Evolutionary conservation across 2,888 invertebrate species (phyloP), one percentile per base, ranked within the genome.

Genomic region (Hydrotaea cyrtoneurina): DNA sequence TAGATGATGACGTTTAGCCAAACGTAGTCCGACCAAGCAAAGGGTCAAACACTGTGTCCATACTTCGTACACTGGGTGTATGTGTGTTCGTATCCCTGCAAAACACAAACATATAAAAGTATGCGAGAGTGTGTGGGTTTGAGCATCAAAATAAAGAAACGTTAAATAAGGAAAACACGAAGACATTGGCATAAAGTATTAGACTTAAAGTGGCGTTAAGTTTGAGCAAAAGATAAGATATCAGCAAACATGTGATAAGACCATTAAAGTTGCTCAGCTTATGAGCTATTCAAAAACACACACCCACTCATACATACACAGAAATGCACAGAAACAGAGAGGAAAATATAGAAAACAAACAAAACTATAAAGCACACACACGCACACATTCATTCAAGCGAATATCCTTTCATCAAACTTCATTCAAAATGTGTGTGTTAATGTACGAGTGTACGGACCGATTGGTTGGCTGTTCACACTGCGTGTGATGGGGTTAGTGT

Each of bases 161-260:
- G 39, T 57, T 73, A 39, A 36, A 66, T 66, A 39, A 69, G n/a
- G 23, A 46, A 69, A 69, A 46, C 13, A 69, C 69, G 43, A 69
- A 69, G 69, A 69, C 69, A 69, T 73, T 81, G 57, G 66, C 75
- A 57, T 50, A 73, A 66, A 81, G 73, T 82, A 77, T 82, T 73
- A 77, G 76, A 82, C 82, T 79, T 84, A 78, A 79, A 83, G 78
- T 82, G 85, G 77, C 76, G 86, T 86, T 79, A 85, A 86, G 79
- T 86, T 83, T 83, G 79, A 83, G 79, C 80, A 79, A 64, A 82
- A 79, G 79, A 85, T 85, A 86, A 85, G 86, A 85, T 75, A 80
- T 81, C 73, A 75, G 72, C 66, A 81, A 84, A 85, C 69, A 82
- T 82, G 82, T 80, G 80, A 82, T 59, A 85, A 85, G 77, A 78